phyloP scores from a whole-genome alignment of 2,888 invertebrate genomes.

The Scelioninae gen. 2 region DNA sequence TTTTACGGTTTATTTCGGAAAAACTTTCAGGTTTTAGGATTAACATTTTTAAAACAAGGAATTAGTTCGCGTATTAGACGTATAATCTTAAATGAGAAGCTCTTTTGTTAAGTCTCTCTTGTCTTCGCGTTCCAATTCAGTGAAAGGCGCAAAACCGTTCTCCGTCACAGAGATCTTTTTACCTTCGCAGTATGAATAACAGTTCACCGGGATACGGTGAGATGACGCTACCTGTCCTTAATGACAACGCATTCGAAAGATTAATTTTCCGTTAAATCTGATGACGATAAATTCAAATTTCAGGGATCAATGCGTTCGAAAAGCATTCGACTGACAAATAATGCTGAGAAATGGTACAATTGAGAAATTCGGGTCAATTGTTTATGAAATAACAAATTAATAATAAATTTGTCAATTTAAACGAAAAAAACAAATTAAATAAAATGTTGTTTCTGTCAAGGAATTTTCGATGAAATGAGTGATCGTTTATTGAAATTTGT shows the following conservation, averaged over 20 bases:
- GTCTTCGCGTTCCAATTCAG: constrained; percentile 49
- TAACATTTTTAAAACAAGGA: constrained; percentile 20
- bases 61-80: constrained; percentile 37
- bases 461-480: too few relatives aligned
- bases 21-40: constrained; percentile 7
- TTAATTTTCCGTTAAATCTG: constrained; percentile 8
- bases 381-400: too few relatives aligned
- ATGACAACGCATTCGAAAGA: background rate
- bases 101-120: constrained; percentile 46
- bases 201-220: constrained; percentile 45
- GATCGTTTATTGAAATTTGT: too few relatives aligned
- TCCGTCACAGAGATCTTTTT: constrained; percentile 48
- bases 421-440: too few relatives aligned
- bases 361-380: too few relatives aligned
- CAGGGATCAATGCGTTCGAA: too few relatives aligned
- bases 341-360: too few relatives aligned
- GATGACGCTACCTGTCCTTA: constrained; percentile 53
- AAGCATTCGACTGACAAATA: too few relatives aligned
- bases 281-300: background rate
- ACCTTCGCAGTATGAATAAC: constrained; percentile 34
- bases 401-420: too few relatives aligned
- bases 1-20: background rate
- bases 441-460: too few relatives aligned
- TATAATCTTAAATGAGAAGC: constrained; percentile 35
- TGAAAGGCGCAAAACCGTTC: constrained; percentile 49